These are phyloP conservation scores for Tiliqua scincoides DNA, from an alignment of 2,113 vertebrate species.

Conservation along the genomic window DNA sequence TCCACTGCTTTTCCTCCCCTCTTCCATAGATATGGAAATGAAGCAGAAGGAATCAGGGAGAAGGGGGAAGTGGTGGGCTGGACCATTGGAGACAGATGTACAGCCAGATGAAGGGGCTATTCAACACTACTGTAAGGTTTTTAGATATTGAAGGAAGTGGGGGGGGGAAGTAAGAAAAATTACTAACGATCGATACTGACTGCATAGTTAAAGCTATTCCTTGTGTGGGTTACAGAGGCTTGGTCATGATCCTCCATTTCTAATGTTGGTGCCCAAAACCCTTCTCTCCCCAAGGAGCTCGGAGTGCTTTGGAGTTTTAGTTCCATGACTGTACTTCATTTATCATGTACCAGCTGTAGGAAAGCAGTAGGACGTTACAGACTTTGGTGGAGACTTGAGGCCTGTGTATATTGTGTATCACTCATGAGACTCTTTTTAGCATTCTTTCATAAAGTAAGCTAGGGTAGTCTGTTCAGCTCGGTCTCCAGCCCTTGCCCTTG, in stretches of 20 bases:
- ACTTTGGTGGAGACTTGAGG: neutral
- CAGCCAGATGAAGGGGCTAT: too few relatives aligned
- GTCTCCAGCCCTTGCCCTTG: neutral
- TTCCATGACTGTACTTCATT: neutral
- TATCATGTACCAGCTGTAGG: neutral
- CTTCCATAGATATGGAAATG: too few relatives aligned
- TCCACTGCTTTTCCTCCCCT: too few relatives aligned
- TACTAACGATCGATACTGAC: neutral
- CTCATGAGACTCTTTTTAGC: neutral
- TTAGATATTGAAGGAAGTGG: too few relatives aligned
- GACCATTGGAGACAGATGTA: neutral
- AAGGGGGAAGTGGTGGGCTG: too few relatives aligned
- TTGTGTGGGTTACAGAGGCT: neutral
- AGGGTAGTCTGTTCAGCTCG: neutral
- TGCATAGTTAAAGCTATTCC: neutral
- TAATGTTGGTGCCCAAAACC: neutral
- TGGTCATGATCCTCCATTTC: neutral
- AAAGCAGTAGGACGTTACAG: neutral
- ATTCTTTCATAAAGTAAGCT: neutral
- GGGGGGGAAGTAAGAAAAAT: neutral
- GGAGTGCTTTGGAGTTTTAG: neutral
- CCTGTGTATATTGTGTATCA: neutral
- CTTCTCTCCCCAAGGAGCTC: neutral
- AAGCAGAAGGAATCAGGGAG: too few relatives aligned
- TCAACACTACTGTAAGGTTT: too few relatives aligned